phyloP scores from a whole-genome alignment of 2,113 vertebrate species.

The Capreolus pygargus region DNA sequence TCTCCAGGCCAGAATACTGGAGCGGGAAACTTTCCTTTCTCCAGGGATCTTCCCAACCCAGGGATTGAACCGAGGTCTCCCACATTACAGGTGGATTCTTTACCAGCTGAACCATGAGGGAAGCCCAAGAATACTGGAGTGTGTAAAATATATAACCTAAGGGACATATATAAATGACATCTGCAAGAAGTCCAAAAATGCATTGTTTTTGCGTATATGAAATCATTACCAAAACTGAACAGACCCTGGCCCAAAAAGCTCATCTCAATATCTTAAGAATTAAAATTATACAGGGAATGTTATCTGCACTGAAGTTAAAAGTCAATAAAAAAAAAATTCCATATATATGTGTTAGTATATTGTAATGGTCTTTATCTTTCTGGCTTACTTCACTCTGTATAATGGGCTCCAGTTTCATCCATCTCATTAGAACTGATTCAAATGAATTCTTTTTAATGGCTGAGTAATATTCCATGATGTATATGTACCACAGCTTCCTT shows the following conservation, averaged over 20 bases:
- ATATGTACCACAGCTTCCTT: no score
- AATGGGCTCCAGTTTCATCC: no score
- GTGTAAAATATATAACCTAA: not conserved
- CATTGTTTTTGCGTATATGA: not conserved
- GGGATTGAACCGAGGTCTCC: not conserved
- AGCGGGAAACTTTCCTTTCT: not conserved
- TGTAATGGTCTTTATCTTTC: no score
- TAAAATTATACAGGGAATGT: not conserved
- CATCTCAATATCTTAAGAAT: not conserved
- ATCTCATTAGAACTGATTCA: no score
- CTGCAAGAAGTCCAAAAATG: not conserved
- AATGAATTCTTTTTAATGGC: no score
- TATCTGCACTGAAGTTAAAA: not conserved
- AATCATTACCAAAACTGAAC: not conserved
- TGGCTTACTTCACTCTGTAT: no score
- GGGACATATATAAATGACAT: not conserved
- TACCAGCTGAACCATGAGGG: not conserved
- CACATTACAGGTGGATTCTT: not conserved
- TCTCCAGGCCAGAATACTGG: not conserved
- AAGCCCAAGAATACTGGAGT: not conserved
- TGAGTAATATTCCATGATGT: no score
- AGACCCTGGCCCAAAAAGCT: not conserved
- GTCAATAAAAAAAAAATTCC: not conserved
- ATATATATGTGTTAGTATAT: no score
- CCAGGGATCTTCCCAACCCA: not conserved